phyloP scores from a whole-genome alignment of 2,113 vertebrate species.

The Paraplagusia blochii region DNA sequence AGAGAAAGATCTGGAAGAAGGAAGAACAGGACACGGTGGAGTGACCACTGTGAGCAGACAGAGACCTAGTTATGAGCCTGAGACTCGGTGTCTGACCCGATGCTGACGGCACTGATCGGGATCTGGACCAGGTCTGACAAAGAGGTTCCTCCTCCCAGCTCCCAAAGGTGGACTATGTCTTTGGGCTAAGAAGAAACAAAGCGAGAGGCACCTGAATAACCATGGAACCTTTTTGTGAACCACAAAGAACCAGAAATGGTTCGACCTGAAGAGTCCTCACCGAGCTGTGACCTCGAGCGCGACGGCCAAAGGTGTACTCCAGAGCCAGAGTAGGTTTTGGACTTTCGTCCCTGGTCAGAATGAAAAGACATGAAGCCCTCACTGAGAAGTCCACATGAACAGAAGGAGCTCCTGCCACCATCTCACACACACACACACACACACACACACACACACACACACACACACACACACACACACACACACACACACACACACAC shows the following conservation, averaged over 20 bases:
- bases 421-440: slow-evolving; percentile 71
- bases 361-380: not conserved
- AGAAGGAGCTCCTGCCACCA: no score
- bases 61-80: not conserved
- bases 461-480: slow-evolving; percentile 67
- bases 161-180: slow-evolving; percentile 94
- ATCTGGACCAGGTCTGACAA: slow-evolving; percentile 87
- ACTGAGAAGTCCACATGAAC: not conserved
- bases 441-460: slow-evolving; percentile 68
- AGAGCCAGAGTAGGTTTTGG: slow-evolving; percentile 91
- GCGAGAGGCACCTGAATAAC: not conserved
- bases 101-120: slow-evolving; percentile 80
- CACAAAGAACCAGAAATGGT: no score
- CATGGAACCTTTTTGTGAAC: no score
- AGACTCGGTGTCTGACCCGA: slow-evolving; percentile 72
- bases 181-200: slow-evolving; percentile 80
- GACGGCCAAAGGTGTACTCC: slow-evolving; percentile 93
- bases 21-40: not conserved
- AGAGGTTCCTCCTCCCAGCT: slow-evolving; percentile 91
- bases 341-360: slow-evolving; percentile 81
- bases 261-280: slow-evolving; percentile 68
- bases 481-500: slow-evolving; percentile 72
- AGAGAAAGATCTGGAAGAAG: slow-evolving; percentile 79
- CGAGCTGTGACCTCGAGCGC: slow-evolving; percentile 84
- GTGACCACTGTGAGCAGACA: not conserved